phyloP scores from a whole-genome alignment of 2,113 vertebrate genomes.

The Etheostoma cragini region DNA sequence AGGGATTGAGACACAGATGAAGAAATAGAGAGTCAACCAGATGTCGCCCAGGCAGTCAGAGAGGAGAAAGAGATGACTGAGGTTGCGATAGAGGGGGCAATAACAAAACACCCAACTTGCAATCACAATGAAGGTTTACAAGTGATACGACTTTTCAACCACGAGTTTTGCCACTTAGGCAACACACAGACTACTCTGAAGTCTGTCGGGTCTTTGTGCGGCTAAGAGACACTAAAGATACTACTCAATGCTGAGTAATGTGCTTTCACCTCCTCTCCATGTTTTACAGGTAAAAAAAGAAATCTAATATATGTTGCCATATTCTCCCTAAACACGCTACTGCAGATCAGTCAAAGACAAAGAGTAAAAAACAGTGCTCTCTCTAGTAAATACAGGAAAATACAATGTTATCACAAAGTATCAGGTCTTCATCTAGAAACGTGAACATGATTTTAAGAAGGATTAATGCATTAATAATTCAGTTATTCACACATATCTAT shows the following conservation, averaged over 20 bases:
- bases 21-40: constrained; percentile 48
- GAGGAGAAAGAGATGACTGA: constrained; percentile 51
- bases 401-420: neutral
- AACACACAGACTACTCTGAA: neutral
- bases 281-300: neutral
- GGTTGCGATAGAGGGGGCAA: constrained; percentile 21
- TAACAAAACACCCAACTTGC: constrained; percentile 6
- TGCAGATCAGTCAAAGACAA: neutral
- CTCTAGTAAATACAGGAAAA: neutral
- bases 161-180: neutral
- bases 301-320: neutral
- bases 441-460: neutral
- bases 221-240: neutral
- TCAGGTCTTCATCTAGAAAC: neutral
- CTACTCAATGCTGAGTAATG: neutral
- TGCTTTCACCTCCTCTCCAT: neutral
- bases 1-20: constrained; percentile 42
- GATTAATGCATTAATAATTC: neutral
- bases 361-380: neutral
- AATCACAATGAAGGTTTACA: constrained; percentile 4
- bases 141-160: neutral
- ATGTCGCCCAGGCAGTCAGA: constrained; percentile 59
- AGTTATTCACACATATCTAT: neutral
- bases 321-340: neutral
- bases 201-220: neutral